Conservation (phyloP, 2,797 vertebrate species). For the Microcaecilia unicolor region DNA sequence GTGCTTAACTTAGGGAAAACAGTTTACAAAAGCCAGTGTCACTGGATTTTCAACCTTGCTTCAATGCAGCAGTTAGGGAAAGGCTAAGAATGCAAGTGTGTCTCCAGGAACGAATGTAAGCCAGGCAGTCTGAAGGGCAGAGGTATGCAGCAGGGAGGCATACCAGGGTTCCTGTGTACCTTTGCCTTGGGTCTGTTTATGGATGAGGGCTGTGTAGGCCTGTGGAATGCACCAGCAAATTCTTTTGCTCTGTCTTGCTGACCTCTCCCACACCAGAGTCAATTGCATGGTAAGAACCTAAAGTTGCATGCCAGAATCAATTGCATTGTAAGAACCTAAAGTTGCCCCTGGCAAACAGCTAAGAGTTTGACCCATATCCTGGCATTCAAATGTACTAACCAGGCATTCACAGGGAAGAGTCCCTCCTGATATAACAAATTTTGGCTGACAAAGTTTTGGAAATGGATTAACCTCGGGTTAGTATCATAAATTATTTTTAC, state of each 20-base stretch:
- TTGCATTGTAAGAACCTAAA: background rate
- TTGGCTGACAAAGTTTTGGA: too few relatives aligned
- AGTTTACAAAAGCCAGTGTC: too few relatives aligned
- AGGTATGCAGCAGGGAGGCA: background rate
- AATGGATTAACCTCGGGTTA: too few relatives aligned
- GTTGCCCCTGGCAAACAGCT: background rate
- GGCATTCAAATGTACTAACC: conserved; percentile 4
- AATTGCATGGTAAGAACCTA: background rate
- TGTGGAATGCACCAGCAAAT: conserved; percentile 39
- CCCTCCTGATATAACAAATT: too few relatives aligned
- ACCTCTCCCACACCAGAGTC: conserved; percentile 15
- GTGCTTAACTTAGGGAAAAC: too few relatives aligned
- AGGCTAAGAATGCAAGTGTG: rapidly evolving
- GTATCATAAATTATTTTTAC: too few relatives aligned
- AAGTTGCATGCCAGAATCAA: conserved; percentile 15
- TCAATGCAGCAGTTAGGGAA: too few relatives aligned
- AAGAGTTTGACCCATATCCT: background rate
- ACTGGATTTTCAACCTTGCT: too few relatives aligned
- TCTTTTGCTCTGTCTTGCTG: conserved; percentile 39
- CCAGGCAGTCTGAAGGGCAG: background rate
- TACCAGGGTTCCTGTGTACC: conserved; percentile 1
- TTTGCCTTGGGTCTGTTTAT: conserved; percentile 39
- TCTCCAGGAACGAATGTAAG: background rate
- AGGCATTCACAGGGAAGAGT: background rate
- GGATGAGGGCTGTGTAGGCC: conserved; percentile 8